Evolutionary conservation across 1,140 invertebrate genomes (phyloP).

Genomic region (Leptonema lineaticorne): DNA sequence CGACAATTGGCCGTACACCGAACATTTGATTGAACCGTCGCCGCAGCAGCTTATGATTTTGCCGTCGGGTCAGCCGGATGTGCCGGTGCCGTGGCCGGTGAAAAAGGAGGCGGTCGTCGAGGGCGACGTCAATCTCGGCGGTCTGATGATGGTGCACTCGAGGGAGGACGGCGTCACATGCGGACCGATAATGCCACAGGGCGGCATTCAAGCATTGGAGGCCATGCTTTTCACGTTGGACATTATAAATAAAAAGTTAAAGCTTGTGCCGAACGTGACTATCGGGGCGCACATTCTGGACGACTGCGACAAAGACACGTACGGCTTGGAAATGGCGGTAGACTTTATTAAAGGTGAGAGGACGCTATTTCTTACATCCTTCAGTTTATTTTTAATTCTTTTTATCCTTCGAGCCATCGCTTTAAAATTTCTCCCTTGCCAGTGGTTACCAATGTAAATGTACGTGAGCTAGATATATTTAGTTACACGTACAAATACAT

Average conservation of each 20-base stretch:
- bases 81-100: slow-evolving; percentile 69
- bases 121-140: slow-evolving; percentile 82
- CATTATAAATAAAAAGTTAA: slow-evolving; percentile 64
- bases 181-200: slow-evolving; percentile 87
- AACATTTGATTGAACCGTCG: slow-evolving; percentile 30
- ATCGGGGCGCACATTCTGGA: slow-evolving; percentile 84
- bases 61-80: slow-evolving; percentile 11
- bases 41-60: slow-evolving; percentile 36
- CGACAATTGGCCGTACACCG: slow-evolving; percentile 23
- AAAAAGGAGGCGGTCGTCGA: slow-evolving; percentile 84
- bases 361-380: not conserved
- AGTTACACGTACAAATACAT: not conserved
- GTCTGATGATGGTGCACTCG: slow-evolving; percentile 93
- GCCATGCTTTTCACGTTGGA: slow-evolving; percentile 87
- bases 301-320: slow-evolving; percentile 90
- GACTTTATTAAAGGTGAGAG: slow-evolving; percentile 90
- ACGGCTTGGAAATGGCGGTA: slow-evolving; percentile 87
- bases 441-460: not conserved
- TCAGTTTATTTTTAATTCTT: too few relatives aligned
- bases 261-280: slow-evolving; percentile 66
- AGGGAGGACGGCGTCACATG: slow-evolving; percentile 77
- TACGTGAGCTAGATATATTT: not conserved
- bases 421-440: not conserved
- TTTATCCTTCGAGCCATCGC: not conserved
- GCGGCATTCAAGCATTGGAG: slow-evolving; percentile 81